Conservation (phyloP, 2,797 vertebrate genomes). For the Myripristis murdjan region DNA sequence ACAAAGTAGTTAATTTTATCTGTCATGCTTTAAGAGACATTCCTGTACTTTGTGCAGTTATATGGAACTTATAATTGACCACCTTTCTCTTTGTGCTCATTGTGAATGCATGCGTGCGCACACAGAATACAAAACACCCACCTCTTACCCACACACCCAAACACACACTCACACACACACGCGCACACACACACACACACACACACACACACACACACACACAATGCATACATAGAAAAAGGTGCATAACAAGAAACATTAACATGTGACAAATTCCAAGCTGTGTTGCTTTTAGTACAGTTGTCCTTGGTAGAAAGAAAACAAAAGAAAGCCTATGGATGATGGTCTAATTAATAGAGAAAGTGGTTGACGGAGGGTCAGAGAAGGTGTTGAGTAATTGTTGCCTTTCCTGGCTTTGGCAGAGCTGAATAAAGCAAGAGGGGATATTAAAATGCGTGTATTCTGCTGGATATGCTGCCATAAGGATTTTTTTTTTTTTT, state of each 20-base stretch:
- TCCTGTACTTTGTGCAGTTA: background rate
- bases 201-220: background rate
- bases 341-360: background rate
- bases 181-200: background rate
- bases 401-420: background rate
- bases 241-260: background rate
- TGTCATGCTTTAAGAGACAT: background rate
- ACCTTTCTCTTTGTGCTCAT: constrained; percentile 1
- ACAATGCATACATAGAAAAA: constrained; percentile 17
- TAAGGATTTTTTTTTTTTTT: constrained; percentile 34
- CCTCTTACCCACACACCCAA: background rate
- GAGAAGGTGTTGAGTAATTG: background rate
- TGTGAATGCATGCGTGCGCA: background rate
- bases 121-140: background rate
- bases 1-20: background rate
- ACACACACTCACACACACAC: too few species aligned
- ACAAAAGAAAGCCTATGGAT: background rate
- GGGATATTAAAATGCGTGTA: constrained; percentile 17
- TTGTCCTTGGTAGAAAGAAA: background rate
- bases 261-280: background rate
- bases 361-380: background rate
- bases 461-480: constrained; percentile 32
- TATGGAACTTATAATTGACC: background rate
- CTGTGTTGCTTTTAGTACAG: background rate
- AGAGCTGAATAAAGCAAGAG: constrained; percentile 13